Evolutionary conservation across 2,113 vertebrate species (phyloP), one percentile per base, ranked within the genome.

Genomic region (Etheostoma cragini): DNA sequence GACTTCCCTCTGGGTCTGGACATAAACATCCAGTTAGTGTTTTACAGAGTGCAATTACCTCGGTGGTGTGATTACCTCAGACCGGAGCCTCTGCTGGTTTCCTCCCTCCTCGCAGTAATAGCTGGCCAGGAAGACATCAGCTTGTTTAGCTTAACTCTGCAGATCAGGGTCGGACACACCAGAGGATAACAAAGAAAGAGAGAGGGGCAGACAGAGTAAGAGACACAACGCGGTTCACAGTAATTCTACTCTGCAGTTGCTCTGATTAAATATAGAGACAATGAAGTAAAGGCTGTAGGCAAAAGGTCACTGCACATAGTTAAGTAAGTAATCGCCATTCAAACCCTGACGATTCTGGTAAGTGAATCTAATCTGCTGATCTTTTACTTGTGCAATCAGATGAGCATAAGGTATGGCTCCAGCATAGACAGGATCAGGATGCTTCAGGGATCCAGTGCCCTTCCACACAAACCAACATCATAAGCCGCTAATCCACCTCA

Each of bases 41-140:
- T 93, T 93, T 93, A 94, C 87, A 88, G 83, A 90, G 91, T 67
- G 82, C 85, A 90, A 95, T 95, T 94, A 95, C 89, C 87, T 87
- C 15, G 61, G 82, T 89, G 87, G 91, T 82, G 78, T 87, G 93
- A 94, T 94, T 91, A 93, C 87, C 90, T 93, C 90, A 94, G 90
- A 90, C 89, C 78, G 81, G 86, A 88, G 88, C 85, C 82, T 84
- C 72, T 49, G 68, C 89, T 90, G 81, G 77, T 84, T 89, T 91
- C 89, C 91, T 93, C 81, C 68, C 38, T 42, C 38, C 38, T 42
- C 81, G 68, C 86, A 76, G 69, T 88, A 89, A 92, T 88, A 85
- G 75, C 83, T 71, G 79, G 85, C 84, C 88, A 71, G 89, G 88
- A 94, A 87, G 91, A 91, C 88, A 90, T 89, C 89, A 92, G 92